phyloP scores from a whole-genome alignment of 2,113 vertebrate genomes.

The Callocephalon fimbriatum region DNA sequence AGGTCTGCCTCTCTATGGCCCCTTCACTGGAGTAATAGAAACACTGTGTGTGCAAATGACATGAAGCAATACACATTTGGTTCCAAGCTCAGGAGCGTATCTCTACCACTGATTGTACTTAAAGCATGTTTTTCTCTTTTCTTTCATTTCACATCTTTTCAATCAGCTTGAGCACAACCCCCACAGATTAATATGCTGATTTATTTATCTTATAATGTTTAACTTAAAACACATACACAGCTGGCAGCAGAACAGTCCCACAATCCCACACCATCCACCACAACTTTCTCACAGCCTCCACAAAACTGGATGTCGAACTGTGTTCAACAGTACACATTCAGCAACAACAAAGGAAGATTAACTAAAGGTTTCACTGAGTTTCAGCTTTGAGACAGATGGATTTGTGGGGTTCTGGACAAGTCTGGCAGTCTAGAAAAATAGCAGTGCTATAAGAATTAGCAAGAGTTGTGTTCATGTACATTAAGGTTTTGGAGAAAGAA shows the following conservation, averaged over 20 bases:
- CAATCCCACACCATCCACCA: background rate
- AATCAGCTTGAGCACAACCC: background rate
- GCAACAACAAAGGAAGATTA: background rate
- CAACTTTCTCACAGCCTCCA: constrained; percentile 25
- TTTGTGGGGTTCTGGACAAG: background rate
- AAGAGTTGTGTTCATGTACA: background rate
- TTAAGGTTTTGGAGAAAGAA: background rate
- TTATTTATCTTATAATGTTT: constrained; percentile 32
- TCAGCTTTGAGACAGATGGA: background rate
- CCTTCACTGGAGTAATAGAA: background rate
- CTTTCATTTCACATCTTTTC: constrained; percentile 15
- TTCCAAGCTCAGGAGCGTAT: background rate
- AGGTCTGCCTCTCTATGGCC: background rate
- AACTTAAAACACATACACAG: constrained; percentile 33
- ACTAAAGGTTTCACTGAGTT: background rate
- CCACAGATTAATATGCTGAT: constrained; percentile 26
- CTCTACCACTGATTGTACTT: background rate
- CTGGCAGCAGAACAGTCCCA: constrained; percentile 23
- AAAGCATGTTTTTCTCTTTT: background rate
- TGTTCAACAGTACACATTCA: background rate
- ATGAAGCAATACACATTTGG: background rate
- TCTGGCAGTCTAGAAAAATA: background rate
- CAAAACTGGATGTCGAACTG: background rate
- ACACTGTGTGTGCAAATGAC: background rate
- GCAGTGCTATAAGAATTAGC: background rate